Evolutionary conservation across 2,113 vertebrate species (phyloP).

Genomic region (Laticauda colubrina): DNA sequence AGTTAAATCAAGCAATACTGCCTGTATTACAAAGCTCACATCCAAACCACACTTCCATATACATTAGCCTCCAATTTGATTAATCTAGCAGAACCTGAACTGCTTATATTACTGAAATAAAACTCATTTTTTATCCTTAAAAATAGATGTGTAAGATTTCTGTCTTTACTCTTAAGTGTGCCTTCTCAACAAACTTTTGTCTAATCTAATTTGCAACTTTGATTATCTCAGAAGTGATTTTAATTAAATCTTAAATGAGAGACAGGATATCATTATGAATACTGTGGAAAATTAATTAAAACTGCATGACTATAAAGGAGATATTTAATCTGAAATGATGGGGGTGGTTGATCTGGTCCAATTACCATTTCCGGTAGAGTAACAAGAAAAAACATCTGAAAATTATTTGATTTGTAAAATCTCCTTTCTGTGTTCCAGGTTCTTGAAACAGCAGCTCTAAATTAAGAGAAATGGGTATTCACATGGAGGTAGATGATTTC

Average conservation of each 20-base stretch:
- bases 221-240: slow-evolving; percentile 24
- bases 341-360: slow-evolving; percentile 20
- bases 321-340: slow-evolving; percentile 40
- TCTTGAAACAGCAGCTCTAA: slow-evolving; percentile 4
- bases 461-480: background rate
- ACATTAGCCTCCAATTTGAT: background rate
- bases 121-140: slow-evolving; percentile 10
- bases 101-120: slow-evolving; percentile 3
- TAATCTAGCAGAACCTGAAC: background rate
- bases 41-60: background rate
- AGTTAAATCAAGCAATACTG: background rate
- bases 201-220: background rate
- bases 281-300: slow-evolving; percentile 54
- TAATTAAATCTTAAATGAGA: slow-evolving; percentile 51
- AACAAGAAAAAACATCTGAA: background rate
- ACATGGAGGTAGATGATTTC: background rate
- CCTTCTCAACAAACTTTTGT: background rate
- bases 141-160: background rate
- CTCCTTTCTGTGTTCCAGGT: slow-evolving; percentile 4
- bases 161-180: background rate
- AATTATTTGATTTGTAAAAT: background rate
- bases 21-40: background rate
- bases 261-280: slow-evolving; percentile 27
- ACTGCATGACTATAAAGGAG: slow-evolving; percentile 38
- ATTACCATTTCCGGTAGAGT: slow-evolving; percentile 20